These are phyloP conservation scores for Andricus grossulariae DNA, from an alignment of 1,140 invertebrate genomes.

Conservation along the genomic window DNA sequence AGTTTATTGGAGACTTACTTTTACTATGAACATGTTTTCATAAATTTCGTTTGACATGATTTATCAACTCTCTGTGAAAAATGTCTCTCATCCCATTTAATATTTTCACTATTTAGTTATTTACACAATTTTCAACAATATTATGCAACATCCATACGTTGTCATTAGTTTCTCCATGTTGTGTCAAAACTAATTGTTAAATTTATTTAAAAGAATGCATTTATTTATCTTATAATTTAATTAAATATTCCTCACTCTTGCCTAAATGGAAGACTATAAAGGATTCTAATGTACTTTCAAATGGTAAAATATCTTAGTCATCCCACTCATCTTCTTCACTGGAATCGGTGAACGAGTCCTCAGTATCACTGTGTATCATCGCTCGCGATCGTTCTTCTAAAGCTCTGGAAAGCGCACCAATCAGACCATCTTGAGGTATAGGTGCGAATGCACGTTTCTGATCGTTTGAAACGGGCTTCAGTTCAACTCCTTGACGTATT, in stretches of 20 bases:
- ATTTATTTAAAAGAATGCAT: too few relatives aligned
- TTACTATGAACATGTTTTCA: too few relatives aligned
- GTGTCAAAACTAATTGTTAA: too few relatives aligned
- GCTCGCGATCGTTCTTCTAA: conserved; percentile 83
- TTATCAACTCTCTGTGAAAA: too few relatives aligned
- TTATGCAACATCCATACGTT: too few relatives aligned
- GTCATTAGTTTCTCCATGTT: too few relatives aligned
- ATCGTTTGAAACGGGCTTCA: conserved; percentile 80
- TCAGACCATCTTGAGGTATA: conserved; percentile 79
- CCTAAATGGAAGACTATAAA: conserved; percentile 1
- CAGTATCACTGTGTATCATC: conserved; percentile 83
- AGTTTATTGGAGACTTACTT: too few relatives aligned
- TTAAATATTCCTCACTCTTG: not conserved
- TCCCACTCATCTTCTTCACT: conserved; percentile 85
- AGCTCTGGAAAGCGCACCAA: conserved; percentile 86
- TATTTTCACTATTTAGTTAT: too few relatives aligned
- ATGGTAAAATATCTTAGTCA: conserved; percentile 68
- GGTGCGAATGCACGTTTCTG: conserved; percentile 57
- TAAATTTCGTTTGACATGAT: too few relatives aligned
- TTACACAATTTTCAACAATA: too few relatives aligned
- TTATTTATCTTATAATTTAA: too few relatives aligned
- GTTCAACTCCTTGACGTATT: conserved; percentile 86
- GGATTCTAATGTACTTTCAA: not conserved
- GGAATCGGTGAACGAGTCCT: conserved; percentile 78
- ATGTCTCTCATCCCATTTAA: too few relatives aligned